Conservation (phyloP, 2,888 invertebrate species). For the Anticlea derivata region DNA sequence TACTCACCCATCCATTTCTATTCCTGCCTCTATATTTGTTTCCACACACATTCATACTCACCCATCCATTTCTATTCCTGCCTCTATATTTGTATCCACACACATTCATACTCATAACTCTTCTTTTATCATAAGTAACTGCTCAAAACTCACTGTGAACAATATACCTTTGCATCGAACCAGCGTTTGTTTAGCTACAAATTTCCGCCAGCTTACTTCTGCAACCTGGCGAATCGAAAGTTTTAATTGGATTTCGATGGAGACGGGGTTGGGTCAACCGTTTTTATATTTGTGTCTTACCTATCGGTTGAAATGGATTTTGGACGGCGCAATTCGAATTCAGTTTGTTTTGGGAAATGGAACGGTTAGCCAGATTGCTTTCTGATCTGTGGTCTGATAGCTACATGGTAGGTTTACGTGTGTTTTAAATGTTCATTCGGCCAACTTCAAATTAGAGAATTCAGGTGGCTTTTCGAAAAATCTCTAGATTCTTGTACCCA, state of each 20-base stretch:
- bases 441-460: too few relatives aligned
- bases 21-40: too few relatives aligned
- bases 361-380: conserved; percentile 11
- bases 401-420: too few relatives aligned
- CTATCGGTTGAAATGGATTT: conserved; percentile 20
- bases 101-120: too few relatives aligned
- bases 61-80: too few relatives aligned
- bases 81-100: too few relatives aligned
- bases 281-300: conserved; percentile 27
- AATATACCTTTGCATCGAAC: background rate
- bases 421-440: background rate
- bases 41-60: too few relatives aligned
- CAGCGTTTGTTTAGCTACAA: conserved; percentile 14
- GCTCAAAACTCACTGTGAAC: background rate
- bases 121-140: background rate
- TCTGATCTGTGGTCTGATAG: conserved; percentile 15
- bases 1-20: too few relatives aligned
- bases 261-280: conserved; percentile 8
- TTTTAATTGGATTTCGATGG: conserved; percentile 37
- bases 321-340: conserved; percentile 23
- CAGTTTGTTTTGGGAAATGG: conserved; percentile 18
- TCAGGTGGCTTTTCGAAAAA: too few relatives aligned
- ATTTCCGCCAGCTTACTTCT: conserved; percentile 17
- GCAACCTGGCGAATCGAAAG: conserved; percentile 20
- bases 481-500: too few relatives aligned